Base-by-base conservation (phyloP, 2,888 invertebrate genomes). In the Rhamnusium bicolor region DNA sequence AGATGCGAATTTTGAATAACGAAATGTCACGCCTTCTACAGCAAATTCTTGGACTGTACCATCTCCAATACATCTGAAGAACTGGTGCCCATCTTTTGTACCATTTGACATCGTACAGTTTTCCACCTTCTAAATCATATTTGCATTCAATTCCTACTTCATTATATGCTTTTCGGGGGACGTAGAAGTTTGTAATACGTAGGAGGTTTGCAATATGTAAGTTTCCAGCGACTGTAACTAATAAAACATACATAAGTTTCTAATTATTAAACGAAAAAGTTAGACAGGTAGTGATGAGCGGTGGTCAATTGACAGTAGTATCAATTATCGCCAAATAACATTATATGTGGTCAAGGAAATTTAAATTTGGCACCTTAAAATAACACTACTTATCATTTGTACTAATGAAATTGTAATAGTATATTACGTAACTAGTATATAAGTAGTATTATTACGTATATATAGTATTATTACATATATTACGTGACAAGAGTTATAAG, bases 21-120 rank as follows among this genome's bases (percentile, higher is more conserved):
- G 78, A 5, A 84, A 74, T 61, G 79, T 79, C 18, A 87, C 80
- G 8, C 85, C 86, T 2, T 84, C 82, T 1, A 84, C 75, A 1
- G 76, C 75, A 73, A 81, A 87, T 27, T 81, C 81, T 61, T 83
- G 78, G n/a, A 80, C 81, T 32, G 79, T 75, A 0, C 86, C 86
- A 69, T 84, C 77, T 0, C 84, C 83, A 8, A 27, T 29, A 14
- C 67, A 74, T 40, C 74, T 46, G 21, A 84, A 84, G 73, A 85
- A 85, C 63, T 85, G 77, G 5, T 79, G 51, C 5, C 72, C 81
- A 69, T 84, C 84, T 66, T n/a, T 84, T 84, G 75, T 84, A 85
- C 85, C 85, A 85, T 63, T 85, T 85, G 7, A 84, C 85, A 60
- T 82, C 84, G 73, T 85, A 85, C 14, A 85, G 74, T 21, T 53